Conservation (phyloP, 2,113 vertebrate species). For the Toxotes chatareus region DNA sequence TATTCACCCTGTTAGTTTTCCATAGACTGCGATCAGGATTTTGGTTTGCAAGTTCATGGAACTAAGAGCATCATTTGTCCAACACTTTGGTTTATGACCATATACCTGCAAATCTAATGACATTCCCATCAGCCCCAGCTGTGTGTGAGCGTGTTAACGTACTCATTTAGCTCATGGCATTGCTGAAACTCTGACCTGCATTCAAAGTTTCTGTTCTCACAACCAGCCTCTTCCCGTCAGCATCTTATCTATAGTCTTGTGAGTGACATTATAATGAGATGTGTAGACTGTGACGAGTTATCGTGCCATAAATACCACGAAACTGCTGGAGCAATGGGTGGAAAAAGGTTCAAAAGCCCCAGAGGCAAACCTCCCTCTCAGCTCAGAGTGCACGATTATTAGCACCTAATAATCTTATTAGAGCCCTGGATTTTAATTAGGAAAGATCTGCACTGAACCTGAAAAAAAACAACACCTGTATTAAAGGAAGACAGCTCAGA, state of each 20-base stretch:
- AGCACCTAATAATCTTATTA: neutral
- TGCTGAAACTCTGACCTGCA: neutral
- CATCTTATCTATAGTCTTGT: neutral
- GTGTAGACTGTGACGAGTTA: neutral
- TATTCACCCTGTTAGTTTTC: constrained; percentile 25
- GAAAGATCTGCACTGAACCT: neutral
- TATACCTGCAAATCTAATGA: neutral
- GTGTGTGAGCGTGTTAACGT: neutral
- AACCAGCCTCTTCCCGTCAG: neutral
- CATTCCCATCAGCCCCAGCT: neutral
- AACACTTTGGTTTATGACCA: neutral
- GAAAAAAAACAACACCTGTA: neutral
- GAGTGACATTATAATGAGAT: neutral
- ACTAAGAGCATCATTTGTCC: neutral
- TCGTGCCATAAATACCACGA: neutral
- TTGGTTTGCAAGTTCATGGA: constrained; percentile 20
- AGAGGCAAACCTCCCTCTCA: neutral
- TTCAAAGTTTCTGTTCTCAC: neutral
- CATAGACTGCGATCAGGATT: constrained; percentile 18
- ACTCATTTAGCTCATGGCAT: neutral
- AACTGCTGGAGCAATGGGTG: neutral
- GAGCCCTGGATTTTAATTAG: neutral
- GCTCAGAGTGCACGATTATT: neutral
- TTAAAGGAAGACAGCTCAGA: neutral
- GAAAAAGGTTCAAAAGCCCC: neutral